These are phyloP conservation scores for Falco berigora DNA, from an alignment of 2,797 vertebrate genomes.

Conservation along the genomic window DNA sequence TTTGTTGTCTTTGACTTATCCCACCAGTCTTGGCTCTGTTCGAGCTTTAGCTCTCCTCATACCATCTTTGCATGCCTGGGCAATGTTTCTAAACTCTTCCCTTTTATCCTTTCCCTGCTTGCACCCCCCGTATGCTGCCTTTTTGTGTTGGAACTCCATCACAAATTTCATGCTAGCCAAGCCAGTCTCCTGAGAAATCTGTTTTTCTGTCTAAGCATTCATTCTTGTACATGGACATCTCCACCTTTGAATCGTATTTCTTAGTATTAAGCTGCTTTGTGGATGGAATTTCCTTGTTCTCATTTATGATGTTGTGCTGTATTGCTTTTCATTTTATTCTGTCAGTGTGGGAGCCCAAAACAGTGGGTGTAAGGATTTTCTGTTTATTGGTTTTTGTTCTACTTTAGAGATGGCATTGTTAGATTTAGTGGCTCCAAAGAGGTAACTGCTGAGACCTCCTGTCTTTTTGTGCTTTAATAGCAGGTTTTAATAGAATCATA, in stretches of 20 bases:
- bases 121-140: no score
- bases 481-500: background rate
- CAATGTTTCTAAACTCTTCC: background rate
- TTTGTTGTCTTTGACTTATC: background rate
- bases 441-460: background rate
- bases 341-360: background rate
- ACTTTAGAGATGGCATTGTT: background rate
- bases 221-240: background rate
- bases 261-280: background rate
- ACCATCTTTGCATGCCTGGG: background rate
- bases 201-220: background rate
- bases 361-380: background rate
- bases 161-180: background rate
- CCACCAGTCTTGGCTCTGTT: background rate
- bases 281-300: background rate
- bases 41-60: background rate
- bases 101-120: background rate
- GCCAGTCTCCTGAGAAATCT: background rate
- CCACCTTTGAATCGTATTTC: background rate
- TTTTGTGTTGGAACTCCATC: background rate
- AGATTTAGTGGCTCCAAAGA: background rate
- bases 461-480: background rate
- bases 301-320: background rate
- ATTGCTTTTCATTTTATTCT: background rate
- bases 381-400: background rate